Base-by-base conservation (phyloP, 2,113 vertebrate species). In the Carettochelys insculpta region DNA sequence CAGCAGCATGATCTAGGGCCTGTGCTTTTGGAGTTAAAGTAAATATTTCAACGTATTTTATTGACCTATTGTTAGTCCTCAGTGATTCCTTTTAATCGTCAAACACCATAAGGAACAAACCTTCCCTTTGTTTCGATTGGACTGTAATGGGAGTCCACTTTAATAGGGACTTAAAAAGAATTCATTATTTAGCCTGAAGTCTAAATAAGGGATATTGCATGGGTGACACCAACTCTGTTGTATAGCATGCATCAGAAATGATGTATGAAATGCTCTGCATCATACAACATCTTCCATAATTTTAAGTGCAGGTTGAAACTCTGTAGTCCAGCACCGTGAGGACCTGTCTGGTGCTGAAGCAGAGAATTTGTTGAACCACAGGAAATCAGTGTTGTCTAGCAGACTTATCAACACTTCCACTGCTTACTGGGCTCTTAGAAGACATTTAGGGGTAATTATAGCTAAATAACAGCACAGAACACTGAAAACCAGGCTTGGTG, bases 21-120 rank as follows among this genome's bases (percentile, higher is more conserved):
- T 93, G 89, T 90, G 95, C 89, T 93, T 84, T 89, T 87, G 43
- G 95, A 95, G 92, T 94, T 96, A 94, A 87, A 86, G 90, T 92
- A 94, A 92, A 90, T 97, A 90, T 54, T 47, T 73, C 82, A 85
- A 87, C 95, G 95, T 95, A 92, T 89, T 95, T 94, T 89, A 92
- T 93, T 94, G 93, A 96, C 94, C 92, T 95, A 96, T 96, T 92
- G 79, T 96, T 92, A 95, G 87, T 96, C 95, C 1, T 0, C 19
- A 61, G 31, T 8, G 5, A 61, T 61, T n/a, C 31, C 31, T 61
- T 61, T 61, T 61, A 61, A 61, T 61, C 58, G n/a, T 61, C 31
- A n/a, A 61, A 61, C 16, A n/a, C n/a, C 31, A 19, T 14, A 9
- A 19, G 31, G 31, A 34, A 61, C 31, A 61, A 61, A n/a, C n/a